Conservation (phyloP, 2,797 vertebrate genomes). For the Falco cherrug region DNA sequence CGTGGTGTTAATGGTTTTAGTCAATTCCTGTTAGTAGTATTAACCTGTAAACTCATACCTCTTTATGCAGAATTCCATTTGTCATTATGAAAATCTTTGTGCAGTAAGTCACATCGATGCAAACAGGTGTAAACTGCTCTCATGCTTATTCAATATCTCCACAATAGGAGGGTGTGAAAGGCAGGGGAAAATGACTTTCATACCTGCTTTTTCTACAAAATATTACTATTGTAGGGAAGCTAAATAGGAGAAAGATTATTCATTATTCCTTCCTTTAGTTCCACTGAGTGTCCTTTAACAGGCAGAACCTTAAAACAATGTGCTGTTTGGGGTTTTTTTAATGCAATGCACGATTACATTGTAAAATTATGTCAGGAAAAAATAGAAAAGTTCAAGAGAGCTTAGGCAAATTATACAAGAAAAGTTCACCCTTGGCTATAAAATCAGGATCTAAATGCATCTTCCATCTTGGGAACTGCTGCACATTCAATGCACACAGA, state of each 20-base stretch:
- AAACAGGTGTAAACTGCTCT: not conserved
- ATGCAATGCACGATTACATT: not conserved
- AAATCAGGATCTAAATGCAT: not conserved
- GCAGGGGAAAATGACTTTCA: not conserved
- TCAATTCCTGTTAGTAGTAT: not conserved
- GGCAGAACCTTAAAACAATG: not conserved
- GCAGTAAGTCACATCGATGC: not conserved
- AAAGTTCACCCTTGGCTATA: not conserved
- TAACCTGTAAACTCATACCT: not conserved
- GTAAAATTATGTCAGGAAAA: not conserved
- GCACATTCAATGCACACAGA: not conserved
- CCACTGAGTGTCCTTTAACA: not conserved
- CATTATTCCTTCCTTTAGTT: not conserved
- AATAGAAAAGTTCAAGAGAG: not conserved
- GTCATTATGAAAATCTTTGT: not conserved
- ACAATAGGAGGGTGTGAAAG: not conserved
- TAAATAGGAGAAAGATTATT: not conserved
- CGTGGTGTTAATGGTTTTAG: not conserved
- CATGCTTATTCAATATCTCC: not conserved
- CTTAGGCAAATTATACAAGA: not conserved
- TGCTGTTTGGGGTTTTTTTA: not conserved
- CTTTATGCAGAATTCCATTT: not conserved
- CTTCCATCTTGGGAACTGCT: not conserved
- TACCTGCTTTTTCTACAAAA: not conserved
- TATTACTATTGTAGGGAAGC: not conserved